These are phyloP conservation scores for Omphaloscelis lunosa DNA, from an alignment of 2,888 invertebrate genomes.

Conservation along the genomic window DNA sequence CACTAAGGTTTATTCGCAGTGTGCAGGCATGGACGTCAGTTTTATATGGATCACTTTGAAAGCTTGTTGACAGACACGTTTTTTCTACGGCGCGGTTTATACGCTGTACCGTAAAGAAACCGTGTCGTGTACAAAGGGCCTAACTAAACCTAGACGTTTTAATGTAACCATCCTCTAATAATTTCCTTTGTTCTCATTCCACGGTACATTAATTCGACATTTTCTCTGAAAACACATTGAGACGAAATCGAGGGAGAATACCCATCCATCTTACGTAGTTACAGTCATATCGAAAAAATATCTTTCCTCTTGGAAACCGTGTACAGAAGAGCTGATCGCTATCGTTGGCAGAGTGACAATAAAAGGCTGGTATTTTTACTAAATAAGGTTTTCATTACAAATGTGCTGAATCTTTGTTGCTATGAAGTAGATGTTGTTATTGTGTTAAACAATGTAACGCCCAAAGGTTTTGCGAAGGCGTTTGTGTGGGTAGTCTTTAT, in stretches of 20 bases:
- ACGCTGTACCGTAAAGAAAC: too few relatives aligned
- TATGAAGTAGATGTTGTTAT: neutral
- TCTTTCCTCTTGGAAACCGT: too few relatives aligned
- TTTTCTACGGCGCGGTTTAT: too few relatives aligned
- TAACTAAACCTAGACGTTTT: neutral
- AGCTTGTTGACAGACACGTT: too few relatives aligned
- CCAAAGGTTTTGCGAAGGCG: neutral
- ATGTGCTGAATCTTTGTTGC: neutral
- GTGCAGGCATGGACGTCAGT: too few relatives aligned
- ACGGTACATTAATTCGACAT: conserved; percentile 35
- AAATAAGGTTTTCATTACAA: neutral
- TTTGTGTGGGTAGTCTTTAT: neutral
- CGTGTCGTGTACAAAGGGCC: too few relatives aligned
- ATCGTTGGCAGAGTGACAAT: too few relatives aligned
- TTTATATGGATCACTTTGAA: too few relatives aligned
- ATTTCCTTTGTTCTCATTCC: conserved; percentile 19
- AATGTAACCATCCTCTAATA: neutral
- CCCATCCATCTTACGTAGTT: conserved; percentile 18
- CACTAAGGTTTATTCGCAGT: too few relatives aligned
- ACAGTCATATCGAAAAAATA: neutral
- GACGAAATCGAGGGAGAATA: neutral
- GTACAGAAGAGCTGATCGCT: too few relatives aligned
- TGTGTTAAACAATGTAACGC: neutral
- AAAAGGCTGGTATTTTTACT: neutral
- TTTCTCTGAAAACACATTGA: conserved; percentile 26